phyloP scores from a whole-genome alignment of 2,797 vertebrate genomes.

The Hoplostethus atlanticus region DNA sequence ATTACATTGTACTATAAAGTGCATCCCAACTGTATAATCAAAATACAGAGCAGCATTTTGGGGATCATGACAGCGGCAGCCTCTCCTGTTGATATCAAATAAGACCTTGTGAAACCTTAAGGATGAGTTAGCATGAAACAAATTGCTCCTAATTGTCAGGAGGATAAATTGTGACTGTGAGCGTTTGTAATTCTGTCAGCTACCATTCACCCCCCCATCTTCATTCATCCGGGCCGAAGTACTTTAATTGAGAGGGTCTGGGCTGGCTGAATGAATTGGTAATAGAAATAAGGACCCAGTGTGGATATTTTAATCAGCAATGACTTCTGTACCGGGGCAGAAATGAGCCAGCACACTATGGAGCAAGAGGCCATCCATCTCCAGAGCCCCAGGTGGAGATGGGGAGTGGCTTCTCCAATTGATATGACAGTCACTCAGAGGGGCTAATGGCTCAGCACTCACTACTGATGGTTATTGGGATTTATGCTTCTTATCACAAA shows the following conservation, averaged over 20 bases:
- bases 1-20: conserved; percentile 59
- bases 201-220: conserved; percentile 71
- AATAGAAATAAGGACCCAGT: conserved; percentile 82
- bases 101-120: conserved; percentile 77
- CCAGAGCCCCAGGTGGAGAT: conserved; percentile 64
- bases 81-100: conserved; percentile 68
- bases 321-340: conserved; percentile 78
- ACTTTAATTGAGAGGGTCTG: conserved; percentile 83
- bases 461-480: conserved; percentile 66
- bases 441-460: conserved; percentile 57
- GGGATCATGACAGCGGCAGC: conserved; percentile 66
- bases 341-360: conserved; percentile 61
- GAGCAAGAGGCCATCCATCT: conserved; percentile 75
- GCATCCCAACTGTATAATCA: conserved; percentile 69
- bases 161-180: conserved; percentile 83
- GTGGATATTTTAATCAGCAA: conserved; percentile 87
- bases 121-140: conserved; percentile 84
- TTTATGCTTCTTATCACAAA: conserved; percentile 71
- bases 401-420: conserved; percentile 57
- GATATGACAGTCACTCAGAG: conserved; percentile 72
- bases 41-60: conserved; percentile 58
- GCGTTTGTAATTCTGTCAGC: conserved; percentile 81
- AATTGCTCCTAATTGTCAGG: conserved; percentile 84
- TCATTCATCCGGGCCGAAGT: conserved; percentile 71
- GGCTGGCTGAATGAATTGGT: conserved; percentile 75